phyloP scores from a whole-genome alignment of 2,797 vertebrate genomes.

The Phrynocephalus vlangalii region DNA sequence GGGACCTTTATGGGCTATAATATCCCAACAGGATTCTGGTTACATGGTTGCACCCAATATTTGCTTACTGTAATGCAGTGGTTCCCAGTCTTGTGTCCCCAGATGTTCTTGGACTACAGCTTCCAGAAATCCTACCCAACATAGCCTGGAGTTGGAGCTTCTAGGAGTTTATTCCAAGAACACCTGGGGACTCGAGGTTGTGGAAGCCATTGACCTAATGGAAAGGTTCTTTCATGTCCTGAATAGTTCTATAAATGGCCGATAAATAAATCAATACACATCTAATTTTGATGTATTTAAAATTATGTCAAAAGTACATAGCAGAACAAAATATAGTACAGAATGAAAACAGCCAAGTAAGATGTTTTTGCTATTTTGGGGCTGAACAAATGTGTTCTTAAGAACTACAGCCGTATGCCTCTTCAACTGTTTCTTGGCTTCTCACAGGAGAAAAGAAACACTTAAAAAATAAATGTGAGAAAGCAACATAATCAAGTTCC shows the following conservation, averaged over 20 bases:
- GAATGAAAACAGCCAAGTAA: background rate
- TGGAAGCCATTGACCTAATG: background rate
- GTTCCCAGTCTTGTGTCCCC: background rate
- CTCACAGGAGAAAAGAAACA: accelerated
- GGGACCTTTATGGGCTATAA: too few relatives aligned
- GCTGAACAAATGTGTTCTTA: background rate
- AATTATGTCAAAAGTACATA: background rate
- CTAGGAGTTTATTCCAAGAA: background rate
- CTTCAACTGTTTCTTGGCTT: background rate
- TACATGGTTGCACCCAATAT: background rate
- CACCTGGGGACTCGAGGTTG: background rate
- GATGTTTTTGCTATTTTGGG: background rate
- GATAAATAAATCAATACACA: background rate
- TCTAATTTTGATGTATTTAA: background rate
- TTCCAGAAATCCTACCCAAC: background rate
- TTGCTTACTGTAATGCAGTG: background rate
- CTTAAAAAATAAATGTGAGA: slow-evolving; percentile 14
- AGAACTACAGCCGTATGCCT: background rate
- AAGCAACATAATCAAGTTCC: background rate
- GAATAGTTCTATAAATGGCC: background rate
- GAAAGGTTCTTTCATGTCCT: background rate
- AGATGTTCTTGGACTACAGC: background rate
- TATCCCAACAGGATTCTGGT: too few relatives aligned
- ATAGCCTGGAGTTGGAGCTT: background rate
- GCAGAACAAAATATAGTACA: background rate